Base-by-base conservation (phyloP, 1,140 invertebrate genomes). In the Lepidurus apus region DNA sequence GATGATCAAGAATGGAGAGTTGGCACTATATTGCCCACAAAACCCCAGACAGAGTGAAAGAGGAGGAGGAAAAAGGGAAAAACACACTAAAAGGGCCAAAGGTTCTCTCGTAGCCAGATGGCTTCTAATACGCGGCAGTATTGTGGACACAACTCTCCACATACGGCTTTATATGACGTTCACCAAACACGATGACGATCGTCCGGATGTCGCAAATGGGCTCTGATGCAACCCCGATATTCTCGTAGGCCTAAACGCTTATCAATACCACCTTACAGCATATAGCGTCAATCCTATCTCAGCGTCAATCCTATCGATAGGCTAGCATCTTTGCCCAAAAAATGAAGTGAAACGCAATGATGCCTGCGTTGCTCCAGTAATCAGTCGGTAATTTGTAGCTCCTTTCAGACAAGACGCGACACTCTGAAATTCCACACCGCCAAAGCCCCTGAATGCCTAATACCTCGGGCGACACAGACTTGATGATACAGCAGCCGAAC, bases 101-200 rank as follows among this genome's bases (percentile, higher is more conserved):
- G 21, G 53, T 13, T 65, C 21, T 21, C 53, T 65, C 21, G 4
- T 21, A 65, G 17, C 53, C 53, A 65, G 53, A 65, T 65, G 53
- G 53, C 53, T 65, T 65, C 53, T 65, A 65, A 65, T 65, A 65
- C 53, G 53, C 10, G 53, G 53, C 17, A 7, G 17, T 65, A 65
- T 65, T 65, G 53, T 65, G 53, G 53, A 65, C 53, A 65, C 53
- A 65, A 65, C 53, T 65, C 53, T 65, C 53, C 53, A 65, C 53
- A 65, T 65, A n/a, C 53, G 53, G 53, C 53, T 65, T 65, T 65
- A 65, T 65, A 65, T 65, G 53, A 65, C 53, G 53, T 65, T 65
- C 53, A 65, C 53, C 53, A 65, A 65, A 65, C 53, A 65, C 53
- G 53, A 8, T 65, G 53, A 65, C 53, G 53, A 65, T 65, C 53